phyloP scores from a whole-genome alignment of 1,140 invertebrate genomes.

The Heterodera carotae region DNA sequence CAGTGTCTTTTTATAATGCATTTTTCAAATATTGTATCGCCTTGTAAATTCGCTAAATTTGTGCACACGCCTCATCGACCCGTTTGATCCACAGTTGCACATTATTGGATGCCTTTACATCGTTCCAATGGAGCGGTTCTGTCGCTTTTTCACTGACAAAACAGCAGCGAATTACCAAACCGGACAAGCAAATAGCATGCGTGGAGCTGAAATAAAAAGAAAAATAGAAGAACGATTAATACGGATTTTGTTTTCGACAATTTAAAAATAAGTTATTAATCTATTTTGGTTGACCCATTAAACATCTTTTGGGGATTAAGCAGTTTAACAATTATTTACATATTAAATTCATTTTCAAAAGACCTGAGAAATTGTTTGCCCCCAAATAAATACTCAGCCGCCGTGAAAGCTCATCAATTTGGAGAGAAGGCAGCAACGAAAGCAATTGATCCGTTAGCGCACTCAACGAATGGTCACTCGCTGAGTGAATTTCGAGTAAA shows the following conservation, averaged over 20 bases:
- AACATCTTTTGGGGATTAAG: too few relatives aligned
- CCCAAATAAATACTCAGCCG: constrained; percentile 15
- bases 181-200: constrained; percentile 33
- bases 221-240: neutral
- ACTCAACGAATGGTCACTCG: neutral
- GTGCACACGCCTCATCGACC: constrained; percentile 4
- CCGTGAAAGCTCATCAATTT: constrained; percentile 18
- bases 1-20: too few relatives aligned
- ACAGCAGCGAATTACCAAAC: constrained; percentile 30
- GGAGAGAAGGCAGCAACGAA: neutral
- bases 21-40: too few relatives aligned
- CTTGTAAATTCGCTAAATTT: too few relatives aligned
- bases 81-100: constrained; percentile 37
- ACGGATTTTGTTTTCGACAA: too few relatives aligned
- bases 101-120: constrained; percentile 30
- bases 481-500: constrained; percentile 8
- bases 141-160: constrained; percentile 8
- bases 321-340: neutral
- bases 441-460: constrained; percentile 19
- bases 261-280: too few relatives aligned
- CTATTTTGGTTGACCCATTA: too few relatives aligned
- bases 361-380: constrained; percentile 23
- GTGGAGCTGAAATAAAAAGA: constrained; percentile 23
- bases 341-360: neutral
- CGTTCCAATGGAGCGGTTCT: constrained; percentile 20